phyloP scores from a whole-genome alignment of 2,888 invertebrate genomes.

The Microchrysa polita region DNA sequence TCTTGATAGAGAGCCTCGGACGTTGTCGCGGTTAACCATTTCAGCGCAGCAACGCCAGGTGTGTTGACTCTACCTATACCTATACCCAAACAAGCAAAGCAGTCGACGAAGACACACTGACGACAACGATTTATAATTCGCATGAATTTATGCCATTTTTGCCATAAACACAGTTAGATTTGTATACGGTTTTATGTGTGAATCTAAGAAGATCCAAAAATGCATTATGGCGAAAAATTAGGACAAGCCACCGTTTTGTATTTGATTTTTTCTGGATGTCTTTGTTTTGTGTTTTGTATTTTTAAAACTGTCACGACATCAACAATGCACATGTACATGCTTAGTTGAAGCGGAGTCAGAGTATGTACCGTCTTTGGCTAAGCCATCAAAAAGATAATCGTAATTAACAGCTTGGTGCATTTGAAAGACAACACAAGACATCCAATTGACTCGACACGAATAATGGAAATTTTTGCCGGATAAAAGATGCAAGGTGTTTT shows the following conservation, averaged over 20 bases:
- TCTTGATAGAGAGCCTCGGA: too few species aligned
- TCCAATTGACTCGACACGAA: not conserved
- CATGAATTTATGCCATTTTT: conserved; percentile 22
- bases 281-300: too few species aligned
- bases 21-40: too few species aligned
- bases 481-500: not conserved
- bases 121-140: not conserved
- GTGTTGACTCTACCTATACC: not conserved
- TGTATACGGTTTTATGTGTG: conserved; percentile 21
- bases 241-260: conserved; percentile 36
- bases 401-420: not conserved
- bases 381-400: not conserved
- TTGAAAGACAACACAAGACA: not conserved
- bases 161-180: conserved; percentile 30
- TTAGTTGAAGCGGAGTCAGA: too few species aligned
- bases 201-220: conserved; percentile 16
- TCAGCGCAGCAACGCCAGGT: not conserved
- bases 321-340: not conserved
- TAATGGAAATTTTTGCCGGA: not conserved
- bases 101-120: too few species aligned
- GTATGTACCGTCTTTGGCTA: not conserved
- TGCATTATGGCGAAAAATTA: conserved; percentile 8
- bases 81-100: not conserved
- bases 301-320: not conserved
- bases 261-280: too few species aligned